Evolutionary conservation across 2,888 invertebrate species (phyloP).

Genomic region (Mesorhabditis sp.): DNA sequence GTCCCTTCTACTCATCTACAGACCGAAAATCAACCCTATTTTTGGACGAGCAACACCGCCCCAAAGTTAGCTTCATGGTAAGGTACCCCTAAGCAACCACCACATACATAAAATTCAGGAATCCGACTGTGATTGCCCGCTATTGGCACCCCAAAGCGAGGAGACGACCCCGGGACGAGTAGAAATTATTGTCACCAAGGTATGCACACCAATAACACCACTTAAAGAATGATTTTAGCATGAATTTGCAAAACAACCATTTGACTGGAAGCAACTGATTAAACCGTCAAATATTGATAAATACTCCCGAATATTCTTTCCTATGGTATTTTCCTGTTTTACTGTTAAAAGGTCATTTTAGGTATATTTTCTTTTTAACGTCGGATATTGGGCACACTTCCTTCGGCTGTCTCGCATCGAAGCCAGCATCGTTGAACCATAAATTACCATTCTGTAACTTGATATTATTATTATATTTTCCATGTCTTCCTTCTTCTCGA

Average conservation of each 20-base stretch:
- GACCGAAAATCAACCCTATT: constrained; percentile 36
- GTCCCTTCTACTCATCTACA: constrained; percentile 49
- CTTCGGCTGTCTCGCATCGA: constrained; percentile 26
- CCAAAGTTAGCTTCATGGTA: constrained; percentile 13
- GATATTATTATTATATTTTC: too few relatives aligned
- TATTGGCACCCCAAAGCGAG: neutral
- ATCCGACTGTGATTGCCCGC: neutral
- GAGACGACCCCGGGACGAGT: neutral
- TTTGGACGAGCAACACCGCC: constrained; percentile 30
- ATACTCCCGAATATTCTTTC: constrained; percentile 94
- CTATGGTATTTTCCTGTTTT: constrained; percentile 58
- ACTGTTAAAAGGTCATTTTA: constrained; percentile 17
- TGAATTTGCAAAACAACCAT: constrained; percentile 6
- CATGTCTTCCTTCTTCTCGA: too few relatives aligned
- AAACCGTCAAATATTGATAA: constrained; percentile 96
- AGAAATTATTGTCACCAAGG: constrained; percentile 2
- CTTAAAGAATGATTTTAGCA: neutral
- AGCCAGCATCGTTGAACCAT: neutral
- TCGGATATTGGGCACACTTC: constrained; percentile 44
- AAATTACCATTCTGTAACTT: neutral
- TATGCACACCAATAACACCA: neutral
- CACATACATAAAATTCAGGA: neutral
- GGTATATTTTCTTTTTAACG: constrained; percentile 94
- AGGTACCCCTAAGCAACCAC: neutral
- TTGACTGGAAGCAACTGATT: neutral